Percentiles rank a stretch among this genome's conserved stretches.
Evolutionary conservation across 2,888 invertebrate genomes (phyloP).

Genomic region (Branchellion lobata): DNA sequence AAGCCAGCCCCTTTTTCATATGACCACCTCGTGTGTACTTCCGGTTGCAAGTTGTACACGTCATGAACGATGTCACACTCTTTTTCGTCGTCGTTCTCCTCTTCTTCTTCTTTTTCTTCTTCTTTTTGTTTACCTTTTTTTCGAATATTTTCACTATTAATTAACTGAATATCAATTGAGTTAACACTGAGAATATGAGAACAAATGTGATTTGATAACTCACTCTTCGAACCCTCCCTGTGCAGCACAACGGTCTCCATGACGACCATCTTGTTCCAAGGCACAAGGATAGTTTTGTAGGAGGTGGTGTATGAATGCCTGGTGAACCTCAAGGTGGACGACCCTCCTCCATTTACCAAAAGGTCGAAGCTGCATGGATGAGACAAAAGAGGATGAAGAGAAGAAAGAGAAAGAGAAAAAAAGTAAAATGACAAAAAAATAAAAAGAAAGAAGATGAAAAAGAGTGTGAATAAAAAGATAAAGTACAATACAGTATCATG

Average conservation of each 20-base stretch:
- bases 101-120: too few species aligned
- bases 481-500: too few species aligned
- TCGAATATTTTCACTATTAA: too few species aligned
- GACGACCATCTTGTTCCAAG: conserved; percentile 41
- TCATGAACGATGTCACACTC: conserved; percentile 1
- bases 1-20: conserved; percentile 4
- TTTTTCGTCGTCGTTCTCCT: background rate
- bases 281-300: conserved; percentile 28
- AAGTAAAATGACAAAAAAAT: too few species aligned
- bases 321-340: conserved; percentile 36
- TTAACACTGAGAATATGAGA: too few species aligned
- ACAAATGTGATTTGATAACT: too few species aligned
- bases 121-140: too few species aligned
- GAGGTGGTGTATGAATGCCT: conserved; percentile 17
- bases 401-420: background rate
- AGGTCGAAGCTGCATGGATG: conserved; percentile 44
- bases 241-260: conserved; percentile 41
- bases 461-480: too few species aligned
- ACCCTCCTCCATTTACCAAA: conserved; percentile 44
- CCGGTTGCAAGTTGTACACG: conserved; percentile 19
- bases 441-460: background rate
- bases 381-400: too few species aligned
- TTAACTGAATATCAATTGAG: too few species aligned
- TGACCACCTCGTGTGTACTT: background rate
- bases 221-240: background rate